Base-by-base conservation (phyloP, 2,797 vertebrate genomes). In the Anas bernieri region DNA sequence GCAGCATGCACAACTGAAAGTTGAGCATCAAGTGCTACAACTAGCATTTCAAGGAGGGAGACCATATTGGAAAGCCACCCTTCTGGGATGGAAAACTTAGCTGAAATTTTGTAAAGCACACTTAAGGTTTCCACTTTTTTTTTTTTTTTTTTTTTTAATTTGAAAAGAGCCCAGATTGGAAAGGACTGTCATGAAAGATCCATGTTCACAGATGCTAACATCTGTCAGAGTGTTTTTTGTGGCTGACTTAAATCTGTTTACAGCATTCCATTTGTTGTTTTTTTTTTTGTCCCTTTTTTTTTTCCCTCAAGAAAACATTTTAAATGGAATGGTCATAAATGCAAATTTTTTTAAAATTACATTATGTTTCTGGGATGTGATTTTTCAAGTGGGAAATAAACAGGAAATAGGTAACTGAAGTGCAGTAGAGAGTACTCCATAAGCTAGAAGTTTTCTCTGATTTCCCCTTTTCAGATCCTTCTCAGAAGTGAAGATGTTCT, bases 131-230 rank as follows among this genome's bases (percentile, higher is more conserved):
- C 48, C 23, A 25, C 48, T 25, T 25, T 25, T 48, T 48, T 48
- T 48, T 48, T 48, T 48, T 48, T 46, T 23, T 12, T 46, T 46
- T 46, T 48, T 48, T 48, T 48, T 48, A 23, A 48, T 48, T 83
- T 95, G 94, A 93, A 94, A 96, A 83, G 66, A 90, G 41, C 89
- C 90, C 92, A 94, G 92, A 80, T 75, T 94, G 94, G 89, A 97
- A 96, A 96, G 89, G 75, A 92, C 50, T 90, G 41, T 94, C 92
- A 0, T 92, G 83, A 92, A 97, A 86, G 92, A 91, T 95, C 91
- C 90, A n/a, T 89, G 92, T 91, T 97, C 95, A 94, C 96, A 96
- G 95, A 96, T 97, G 97, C 95, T 97, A 97, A 96, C 96, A 97
- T 97, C 96, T 97, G 96, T 97, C 95, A 94, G 94, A 96, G 83